A percentile compares a stretch with the other conserved stretches of the same genome.
These are phyloP conservation scores for Saguinus midas DNA, from an alignment of 2,113 vertebrate genomes.

Conservation along the genomic window DNA sequence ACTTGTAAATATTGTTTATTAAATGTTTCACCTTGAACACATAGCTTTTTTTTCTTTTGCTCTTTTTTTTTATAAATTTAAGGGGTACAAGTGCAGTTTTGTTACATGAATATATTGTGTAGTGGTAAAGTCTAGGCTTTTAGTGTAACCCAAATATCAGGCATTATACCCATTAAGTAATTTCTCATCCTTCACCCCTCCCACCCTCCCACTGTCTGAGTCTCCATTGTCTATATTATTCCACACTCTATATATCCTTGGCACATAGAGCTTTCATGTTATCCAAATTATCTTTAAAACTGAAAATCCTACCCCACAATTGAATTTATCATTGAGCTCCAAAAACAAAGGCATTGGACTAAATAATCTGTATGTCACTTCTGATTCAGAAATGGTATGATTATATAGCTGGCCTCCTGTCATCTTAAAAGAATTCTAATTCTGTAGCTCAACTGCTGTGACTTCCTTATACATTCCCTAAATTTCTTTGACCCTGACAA, in stretches of 20 bases:
- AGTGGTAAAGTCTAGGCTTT: too few species aligned
- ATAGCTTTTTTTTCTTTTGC: not conserved
- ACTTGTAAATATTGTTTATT: not conserved
- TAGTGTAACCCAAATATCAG: too few species aligned
- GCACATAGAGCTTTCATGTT: not conserved
- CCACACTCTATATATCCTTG: not conserved
- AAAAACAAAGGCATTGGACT: not conserved
- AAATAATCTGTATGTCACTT: constrained; percentile 2
- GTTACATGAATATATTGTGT: too few species aligned
- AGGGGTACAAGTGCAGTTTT: too few species aligned
- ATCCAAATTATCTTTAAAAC: constrained; percentile 19
- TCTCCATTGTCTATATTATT: too few species aligned
- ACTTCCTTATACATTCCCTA: not conserved
- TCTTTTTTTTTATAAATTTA: too few species aligned
- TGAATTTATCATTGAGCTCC: not conserved
- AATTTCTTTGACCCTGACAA: not conserved
- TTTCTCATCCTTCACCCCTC: too few species aligned
- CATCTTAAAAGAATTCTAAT: not conserved
- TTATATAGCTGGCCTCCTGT: not conserved
- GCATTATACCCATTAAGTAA: too few species aligned
- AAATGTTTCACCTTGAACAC: not conserved
- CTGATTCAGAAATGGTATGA: not conserved
- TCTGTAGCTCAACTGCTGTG: not conserved
- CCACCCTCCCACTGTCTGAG: too few species aligned
- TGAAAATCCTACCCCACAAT: not conserved